Evolutionary conservation across 2,797 vertebrate species (phyloP).

Genomic region (Emydoidea blandingii): DNA sequence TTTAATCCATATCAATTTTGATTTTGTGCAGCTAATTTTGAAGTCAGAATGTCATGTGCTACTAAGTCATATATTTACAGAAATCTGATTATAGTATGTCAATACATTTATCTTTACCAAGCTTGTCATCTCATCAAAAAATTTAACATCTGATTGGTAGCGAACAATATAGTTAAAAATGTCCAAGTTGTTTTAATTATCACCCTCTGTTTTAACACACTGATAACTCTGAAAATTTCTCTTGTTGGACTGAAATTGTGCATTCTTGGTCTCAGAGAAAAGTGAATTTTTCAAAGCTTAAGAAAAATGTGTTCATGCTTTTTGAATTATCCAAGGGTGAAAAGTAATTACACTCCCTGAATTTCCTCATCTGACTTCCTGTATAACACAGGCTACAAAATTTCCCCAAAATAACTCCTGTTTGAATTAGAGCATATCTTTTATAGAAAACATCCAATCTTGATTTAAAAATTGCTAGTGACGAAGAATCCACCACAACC

Average conservation of each 20-base stretch:
- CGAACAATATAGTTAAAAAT: not conserved
- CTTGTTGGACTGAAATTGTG: not conserved
- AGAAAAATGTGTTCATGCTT: conserved; percentile 18
- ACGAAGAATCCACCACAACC: too few species aligned
- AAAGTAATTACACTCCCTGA: not conserved
- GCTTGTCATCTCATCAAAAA: conserved; percentile 4
- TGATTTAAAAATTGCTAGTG: too few species aligned
- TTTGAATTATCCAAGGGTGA: not conserved
- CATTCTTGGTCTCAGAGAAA: not conserved
- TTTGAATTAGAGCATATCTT: too few species aligned
- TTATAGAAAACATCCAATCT: too few species aligned
- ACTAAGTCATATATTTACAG: conserved; percentile 25
- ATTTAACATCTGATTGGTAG: not conserved
- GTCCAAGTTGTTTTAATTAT: too few species aligned
- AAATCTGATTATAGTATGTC: conserved; percentile 4
- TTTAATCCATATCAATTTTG: conserved; percentile 11
- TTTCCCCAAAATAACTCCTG: too few species aligned
- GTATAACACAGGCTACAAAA: not conserved
- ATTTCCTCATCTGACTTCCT: not conserved
- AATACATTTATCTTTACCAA: not conserved
- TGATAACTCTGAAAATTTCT: not conserved
- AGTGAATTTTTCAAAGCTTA: not conserved
- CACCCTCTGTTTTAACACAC: too few species aligned
- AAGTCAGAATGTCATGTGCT: conserved; percentile 40
- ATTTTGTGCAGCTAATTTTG: conserved; percentile 16